Base-by-base conservation (phyloP, 1,140 invertebrate genomes). In the Diachasma alloeum region DNA sequence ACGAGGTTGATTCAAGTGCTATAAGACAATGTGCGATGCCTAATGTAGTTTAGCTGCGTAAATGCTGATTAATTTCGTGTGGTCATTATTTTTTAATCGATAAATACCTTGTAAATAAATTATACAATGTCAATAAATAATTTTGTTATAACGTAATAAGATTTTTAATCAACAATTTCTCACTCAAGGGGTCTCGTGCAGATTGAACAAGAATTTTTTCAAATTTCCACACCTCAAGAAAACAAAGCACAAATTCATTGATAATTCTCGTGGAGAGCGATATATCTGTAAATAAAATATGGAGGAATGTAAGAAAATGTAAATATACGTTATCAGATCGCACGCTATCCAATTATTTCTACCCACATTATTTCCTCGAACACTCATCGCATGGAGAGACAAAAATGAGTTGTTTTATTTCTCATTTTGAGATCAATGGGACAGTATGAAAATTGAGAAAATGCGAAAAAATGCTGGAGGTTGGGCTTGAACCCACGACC, bases 91-190 rank as follows among this genome's bases (percentile, higher is more conserved):
- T 26, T 63, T 26, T 13, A 63, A 63, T 56, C 19, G 48, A 56
- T 11, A 11, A 59, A 22, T 63, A 59, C 17, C 24, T 63, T 63
- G 59, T 63, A 63, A 26, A 63, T 63, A 63, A 24, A 63, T 26
- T 63, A 26, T 63, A 26, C 19, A 26, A 44, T 46, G 42, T 63
- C 59, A 39, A 66, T 44, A 74, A 22, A 77, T 37, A 22, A 17
- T 39, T 53, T 67, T 72, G 67, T 71, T 63, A 63, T 68, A 44
- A 48, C 36, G 69, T 70, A 72, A 53, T 3, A 24, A 46, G 26
- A 31, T 59, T 72, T 72, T 22, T 71, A 26, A 76, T 46, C 17
- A 26, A 59, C 8, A 37, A 46, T 26, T 63, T 63, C 59, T 19
- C 19, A 63, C 19, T 9, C 9, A 42, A 19, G 59, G 15, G n/a